Evolutionary conservation across 1,140 invertebrate species (phyloP).

Genomic region (Probaryconus sp.): DNA sequence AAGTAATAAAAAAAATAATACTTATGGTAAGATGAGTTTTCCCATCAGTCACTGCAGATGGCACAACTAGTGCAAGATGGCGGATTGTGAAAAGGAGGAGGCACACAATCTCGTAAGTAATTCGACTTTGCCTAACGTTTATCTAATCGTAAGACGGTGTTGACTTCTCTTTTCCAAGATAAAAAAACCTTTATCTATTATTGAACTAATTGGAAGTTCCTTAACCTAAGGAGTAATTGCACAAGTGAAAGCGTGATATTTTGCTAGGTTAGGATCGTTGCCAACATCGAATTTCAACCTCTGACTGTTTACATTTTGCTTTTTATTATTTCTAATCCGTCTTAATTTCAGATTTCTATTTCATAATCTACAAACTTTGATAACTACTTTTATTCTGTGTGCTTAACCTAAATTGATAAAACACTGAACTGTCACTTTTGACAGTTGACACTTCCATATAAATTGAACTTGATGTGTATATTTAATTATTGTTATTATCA

Average conservation of each 20-base stretch:
- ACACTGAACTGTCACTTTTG: too few species aligned
- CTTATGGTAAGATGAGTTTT: too few species aligned
- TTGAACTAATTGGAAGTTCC: conserved; percentile 55
- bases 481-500: conserved; percentile 32
- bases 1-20: too few species aligned
- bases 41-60: conserved; percentile 21
- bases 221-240: conserved; percentile 24
- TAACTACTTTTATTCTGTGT: too few species aligned
- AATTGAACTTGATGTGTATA: background rate
- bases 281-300: conserved; percentile 5
- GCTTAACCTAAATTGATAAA: too few species aligned
- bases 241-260: background rate
- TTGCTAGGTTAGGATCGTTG: conserved; percentile 56
- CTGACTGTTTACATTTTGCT: conserved; percentile 34
- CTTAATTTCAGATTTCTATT: too few species aligned
- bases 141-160: conserved; percentile 71
- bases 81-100: conserved; percentile 91
- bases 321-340: too few species aligned
- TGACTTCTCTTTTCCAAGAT: conserved; percentile 61
- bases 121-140: conserved; percentile 71
- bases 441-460: too few species aligned
- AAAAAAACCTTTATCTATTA: conserved; percentile 63
- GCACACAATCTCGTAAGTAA: conserved; percentile 88
- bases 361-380: too few species aligned
- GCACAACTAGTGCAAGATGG: conserved; percentile 79